Evolutionary conservation across 2,888 invertebrate genomes (phyloP).

Genomic region (Caenorhabditis wallacei): DNA sequence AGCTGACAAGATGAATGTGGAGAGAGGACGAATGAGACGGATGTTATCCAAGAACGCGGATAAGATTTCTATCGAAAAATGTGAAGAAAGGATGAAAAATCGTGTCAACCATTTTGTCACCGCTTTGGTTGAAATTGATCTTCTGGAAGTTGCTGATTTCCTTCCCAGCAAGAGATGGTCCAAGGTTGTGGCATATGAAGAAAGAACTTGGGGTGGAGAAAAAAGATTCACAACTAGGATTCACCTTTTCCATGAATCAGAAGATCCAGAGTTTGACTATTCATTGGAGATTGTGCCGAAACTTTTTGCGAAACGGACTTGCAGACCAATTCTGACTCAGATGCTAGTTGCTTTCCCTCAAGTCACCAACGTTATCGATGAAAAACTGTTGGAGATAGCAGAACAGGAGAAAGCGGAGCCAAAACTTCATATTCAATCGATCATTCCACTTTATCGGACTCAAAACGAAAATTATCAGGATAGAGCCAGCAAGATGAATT

Average conservation of each 20-base stretch:
- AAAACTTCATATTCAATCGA: neutral
- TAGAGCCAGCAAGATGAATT: neutral
- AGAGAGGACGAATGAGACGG: neutral
- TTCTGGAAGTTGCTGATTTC: neutral
- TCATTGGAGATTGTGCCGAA: neutral
- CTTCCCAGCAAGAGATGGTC: too few relatives aligned
- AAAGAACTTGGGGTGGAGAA: too few relatives aligned
- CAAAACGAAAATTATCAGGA: neutral
- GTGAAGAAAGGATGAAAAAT: neutral
- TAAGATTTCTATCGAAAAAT: neutral
- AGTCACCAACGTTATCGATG: slow-evolving; percentile 17
- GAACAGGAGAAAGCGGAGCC: neutral
- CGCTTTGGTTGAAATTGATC: neutral
- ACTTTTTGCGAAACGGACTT: neutral
- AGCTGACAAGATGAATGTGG: slow-evolving; percentile 20
- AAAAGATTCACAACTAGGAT: too few relatives aligned
- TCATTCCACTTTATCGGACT: neutral
- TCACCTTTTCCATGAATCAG: neutral
- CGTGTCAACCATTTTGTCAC: neutral
- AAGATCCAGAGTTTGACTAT: neutral
- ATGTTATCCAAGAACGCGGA: neutral
- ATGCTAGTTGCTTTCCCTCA: slow-evolving; percentile 5
- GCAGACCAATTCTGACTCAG: neutral
- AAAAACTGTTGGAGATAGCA: neutral
- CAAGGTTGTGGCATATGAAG: too few relatives aligned